These are phyloP conservation scores for Aleiodes alternator DNA, from an alignment of 2,888 invertebrate species.

Conservation along the genomic window DNA sequence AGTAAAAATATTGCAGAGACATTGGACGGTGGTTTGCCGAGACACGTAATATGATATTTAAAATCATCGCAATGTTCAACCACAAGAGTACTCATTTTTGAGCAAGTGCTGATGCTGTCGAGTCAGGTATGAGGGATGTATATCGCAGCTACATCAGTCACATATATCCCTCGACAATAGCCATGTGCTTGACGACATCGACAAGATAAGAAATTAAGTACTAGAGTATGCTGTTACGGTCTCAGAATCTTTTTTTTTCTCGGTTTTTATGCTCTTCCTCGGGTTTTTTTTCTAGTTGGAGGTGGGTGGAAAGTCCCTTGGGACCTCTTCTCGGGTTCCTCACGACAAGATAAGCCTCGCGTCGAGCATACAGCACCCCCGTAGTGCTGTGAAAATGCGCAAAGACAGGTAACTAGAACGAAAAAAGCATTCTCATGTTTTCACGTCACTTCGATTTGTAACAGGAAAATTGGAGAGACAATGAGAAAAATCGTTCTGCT, in stretches of 20 bases:
- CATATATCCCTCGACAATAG: constrained; percentile 62
- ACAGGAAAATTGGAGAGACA: constrained; percentile 41
- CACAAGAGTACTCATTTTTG: background rate
- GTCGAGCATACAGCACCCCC: constrained; percentile 13
- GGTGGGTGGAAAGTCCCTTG: constrained; percentile 14
- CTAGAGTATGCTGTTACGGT: constrained; percentile 51
- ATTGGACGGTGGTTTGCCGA: too few species aligned
- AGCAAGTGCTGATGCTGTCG: constrained; percentile 6
- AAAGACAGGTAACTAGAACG: constrained; percentile 42
- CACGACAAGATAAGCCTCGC: constrained; percentile 47
- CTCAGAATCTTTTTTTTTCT: background rate
- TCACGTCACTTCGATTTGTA: constrained; percentile 44
- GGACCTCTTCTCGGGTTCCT: constrained; percentile 35
- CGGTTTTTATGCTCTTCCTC: background rate
- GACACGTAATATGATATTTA: constrained; percentile 14
- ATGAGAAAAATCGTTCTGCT: constrained; percentile 17
- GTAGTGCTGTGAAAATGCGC: constrained; percentile 26
- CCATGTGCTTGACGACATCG: constrained; percentile 63
- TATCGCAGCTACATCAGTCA: background rate
- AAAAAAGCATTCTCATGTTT: constrained; percentile 45
- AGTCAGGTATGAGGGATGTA: constrained; percentile 2
- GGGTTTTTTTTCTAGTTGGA: background rate
- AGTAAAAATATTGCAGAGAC: background rate
- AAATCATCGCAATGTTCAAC: background rate
- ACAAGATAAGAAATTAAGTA: constrained; percentile 73